phyloP scores from a whole-genome alignment of 2,113 vertebrate genomes.

The Oophaga pumilio region DNA sequence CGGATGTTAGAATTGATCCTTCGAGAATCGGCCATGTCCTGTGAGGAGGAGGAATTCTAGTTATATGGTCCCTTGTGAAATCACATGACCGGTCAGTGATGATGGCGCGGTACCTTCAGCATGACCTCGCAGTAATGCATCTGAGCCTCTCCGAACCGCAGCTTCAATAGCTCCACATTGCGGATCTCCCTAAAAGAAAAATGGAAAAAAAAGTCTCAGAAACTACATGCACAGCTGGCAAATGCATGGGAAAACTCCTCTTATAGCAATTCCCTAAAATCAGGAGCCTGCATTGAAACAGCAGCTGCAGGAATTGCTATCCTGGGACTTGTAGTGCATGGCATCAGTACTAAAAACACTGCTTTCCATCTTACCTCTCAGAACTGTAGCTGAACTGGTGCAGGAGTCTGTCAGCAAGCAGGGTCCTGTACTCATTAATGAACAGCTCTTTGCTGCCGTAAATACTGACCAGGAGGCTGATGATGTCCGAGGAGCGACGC shows the following conservation, averaged over 20 bases:
- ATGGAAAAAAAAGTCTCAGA: neutral
- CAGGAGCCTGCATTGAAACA: too few relatives aligned
- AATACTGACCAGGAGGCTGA: conserved; percentile 97
- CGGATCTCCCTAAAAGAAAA: conserved; percentile 84
- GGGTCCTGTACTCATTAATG: conserved; percentile 92
- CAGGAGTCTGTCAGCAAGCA: conserved; percentile 90
- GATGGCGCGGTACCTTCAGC: conserved; percentile 76
- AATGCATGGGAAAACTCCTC: neutral
- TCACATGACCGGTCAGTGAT: neutral
- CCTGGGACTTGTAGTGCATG: too few relatives aligned
- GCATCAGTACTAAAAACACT: too few relatives aligned
- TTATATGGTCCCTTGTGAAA: neutral
- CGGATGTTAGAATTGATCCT: conserved; percentile 93
- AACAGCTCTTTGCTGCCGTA: conserved; percentile 98
- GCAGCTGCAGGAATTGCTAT: too few relatives aligned
- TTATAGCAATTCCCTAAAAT: neutral
- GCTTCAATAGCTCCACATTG: conserved; percentile 96
- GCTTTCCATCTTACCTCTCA: conserved; percentile 76
- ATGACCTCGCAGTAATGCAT: conserved; percentile 99
- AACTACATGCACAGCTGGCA: too few relatives aligned
- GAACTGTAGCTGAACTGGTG: conserved; percentile 95
- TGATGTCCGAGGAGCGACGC: conserved; percentile 93
- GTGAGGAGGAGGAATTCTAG: neutral
- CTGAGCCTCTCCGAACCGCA: conserved; percentile 94
- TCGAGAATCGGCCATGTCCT: conserved; percentile 96